Evolutionary conservation across 2,888 invertebrate species (phyloP).

Genomic region (Microdon myrmicae): DNA sequence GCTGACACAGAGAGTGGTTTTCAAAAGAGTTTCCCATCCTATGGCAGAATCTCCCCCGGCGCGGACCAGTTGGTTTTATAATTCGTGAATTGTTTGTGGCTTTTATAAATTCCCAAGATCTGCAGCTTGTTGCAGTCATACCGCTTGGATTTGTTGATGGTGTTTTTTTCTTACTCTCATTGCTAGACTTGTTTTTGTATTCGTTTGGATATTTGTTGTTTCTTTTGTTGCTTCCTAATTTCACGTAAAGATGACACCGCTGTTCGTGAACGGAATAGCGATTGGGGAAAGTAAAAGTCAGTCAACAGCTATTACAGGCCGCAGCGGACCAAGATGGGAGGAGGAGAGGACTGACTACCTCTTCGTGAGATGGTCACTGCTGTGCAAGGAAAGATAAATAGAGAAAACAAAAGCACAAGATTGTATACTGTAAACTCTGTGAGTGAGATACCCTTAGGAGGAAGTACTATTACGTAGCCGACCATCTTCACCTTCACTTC

Average conservation of each 20-base stretch:
- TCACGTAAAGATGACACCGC: constrained; percentile 43
- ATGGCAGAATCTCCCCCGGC: constrained; percentile 26
- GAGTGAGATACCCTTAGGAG: constrained; percentile 50
- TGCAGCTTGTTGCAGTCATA: constrained; percentile 34
- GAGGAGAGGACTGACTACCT: constrained; percentile 23
- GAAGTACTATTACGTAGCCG: constrained; percentile 40
- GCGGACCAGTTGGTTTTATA: constrained; percentile 45
- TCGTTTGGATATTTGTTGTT: constrained; percentile 4
- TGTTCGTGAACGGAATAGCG: constrained; percentile 47
- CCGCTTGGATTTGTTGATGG: constrained; percentile 13
- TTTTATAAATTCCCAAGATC: no score
- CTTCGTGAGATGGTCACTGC: constrained; percentile 49
- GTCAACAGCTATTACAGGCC: constrained; percentile 32
- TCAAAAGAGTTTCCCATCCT: constrained; percentile 34
- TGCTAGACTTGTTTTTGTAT: constrained; percentile 5
- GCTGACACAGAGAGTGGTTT: constrained; percentile 24
- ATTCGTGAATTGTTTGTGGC: no score
- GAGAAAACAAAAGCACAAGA: constrained; percentile 35
- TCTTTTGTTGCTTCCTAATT: constrained; percentile 15
- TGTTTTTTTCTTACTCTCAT: constrained; percentile 19
- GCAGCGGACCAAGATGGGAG: constrained; percentile 33
- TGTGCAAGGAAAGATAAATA: constrained; percentile 33
- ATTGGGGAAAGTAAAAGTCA: constrained; percentile 54
- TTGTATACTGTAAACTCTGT: constrained; percentile 33
- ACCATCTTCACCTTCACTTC: constrained; percentile 26